These are phyloP conservation scores for Nothoprocta perdicaria DNA, from an alignment of 2,113 vertebrate genomes.

Conservation along the genomic window DNA sequence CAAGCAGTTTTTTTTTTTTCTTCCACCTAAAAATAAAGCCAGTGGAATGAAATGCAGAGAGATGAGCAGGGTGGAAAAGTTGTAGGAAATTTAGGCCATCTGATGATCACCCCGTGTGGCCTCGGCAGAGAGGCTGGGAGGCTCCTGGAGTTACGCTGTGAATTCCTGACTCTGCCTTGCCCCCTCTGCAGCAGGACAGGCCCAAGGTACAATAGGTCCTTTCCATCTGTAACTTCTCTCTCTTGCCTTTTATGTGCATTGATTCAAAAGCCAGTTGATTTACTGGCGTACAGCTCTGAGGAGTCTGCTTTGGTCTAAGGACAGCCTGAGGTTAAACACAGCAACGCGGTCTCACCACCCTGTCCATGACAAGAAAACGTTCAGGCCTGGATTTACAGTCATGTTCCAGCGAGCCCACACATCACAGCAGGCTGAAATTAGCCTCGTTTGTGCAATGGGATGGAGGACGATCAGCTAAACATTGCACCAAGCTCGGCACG, in stretches of 20 bases:
- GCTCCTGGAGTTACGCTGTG: not conserved
- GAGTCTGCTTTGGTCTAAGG: constrained; percentile 24
- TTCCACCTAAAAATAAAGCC: constrained; percentile 46
- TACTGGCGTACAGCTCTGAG: not conserved
- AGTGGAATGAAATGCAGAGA: constrained; percentile 43
- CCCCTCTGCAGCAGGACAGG: not conserved
- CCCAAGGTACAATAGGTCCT: not conserved
- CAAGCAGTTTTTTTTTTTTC: constrained; percentile 24
- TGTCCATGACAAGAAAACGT: not conserved
- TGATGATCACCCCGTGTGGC: constrained; percentile 26
- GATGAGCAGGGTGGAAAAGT: constrained; percentile 56
- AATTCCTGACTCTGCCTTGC: constrained; percentile 10
- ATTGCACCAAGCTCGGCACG: not conserved
- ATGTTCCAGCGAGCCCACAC: not conserved
- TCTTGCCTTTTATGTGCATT: constrained; percentile 21
- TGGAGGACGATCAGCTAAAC: not conserved
- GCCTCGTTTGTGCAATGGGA: not conserved
- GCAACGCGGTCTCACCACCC: constrained; percentile 28
- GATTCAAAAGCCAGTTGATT: constrained; percentile 47
- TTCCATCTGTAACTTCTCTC: constrained; percentile 38
- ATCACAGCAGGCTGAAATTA: not conserved
- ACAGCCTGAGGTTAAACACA: constrained; percentile 53
- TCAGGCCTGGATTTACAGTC: constrained; percentile 39
- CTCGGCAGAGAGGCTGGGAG: not conserved
- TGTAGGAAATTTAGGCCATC: constrained; percentile 15